Evolutionary conservation across 2,888 invertebrate genomes (phyloP).

Genomic region (Pyrgus malvae): DNA sequence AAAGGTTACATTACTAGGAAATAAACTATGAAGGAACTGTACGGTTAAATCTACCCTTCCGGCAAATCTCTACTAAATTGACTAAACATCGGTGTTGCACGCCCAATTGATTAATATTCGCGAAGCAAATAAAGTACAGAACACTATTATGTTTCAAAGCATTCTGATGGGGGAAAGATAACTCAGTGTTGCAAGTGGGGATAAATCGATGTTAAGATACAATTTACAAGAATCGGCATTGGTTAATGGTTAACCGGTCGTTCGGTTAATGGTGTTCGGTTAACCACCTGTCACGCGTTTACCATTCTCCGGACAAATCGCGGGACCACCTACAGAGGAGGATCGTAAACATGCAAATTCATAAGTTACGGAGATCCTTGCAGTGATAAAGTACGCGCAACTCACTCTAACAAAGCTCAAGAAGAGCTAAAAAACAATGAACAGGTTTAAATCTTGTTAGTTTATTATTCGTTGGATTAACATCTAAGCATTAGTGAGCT

Average conservation of each 20-base stretch:
- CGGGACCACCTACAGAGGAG: slow-evolving; percentile 68
- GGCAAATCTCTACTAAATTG: slow-evolving; percentile 10
- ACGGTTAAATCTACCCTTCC: not conserved
- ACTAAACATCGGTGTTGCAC: slow-evolving; percentile 1
- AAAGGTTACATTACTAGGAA: not conserved
- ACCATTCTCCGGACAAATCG: slow-evolving; percentile 69
- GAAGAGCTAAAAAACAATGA: slow-evolving; percentile 26
- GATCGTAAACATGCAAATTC: slow-evolving; percentile 73
- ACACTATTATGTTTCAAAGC: slow-evolving; percentile 59
- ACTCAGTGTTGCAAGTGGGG: slow-evolving; percentile 49
- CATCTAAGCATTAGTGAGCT: not conserved
- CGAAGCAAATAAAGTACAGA: slow-evolving; percentile 37
- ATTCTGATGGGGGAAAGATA: slow-evolving; percentile 58
- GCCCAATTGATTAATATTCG: slow-evolving; percentile 21
- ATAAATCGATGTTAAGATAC: slow-evolving; percentile 65
- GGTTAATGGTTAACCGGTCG: slow-evolving; percentile 48
- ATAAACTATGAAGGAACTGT: not conserved
- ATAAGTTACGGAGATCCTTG: slow-evolving; percentile 55
- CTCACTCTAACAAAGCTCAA: slow-evolving; percentile 43
- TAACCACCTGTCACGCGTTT: slow-evolving; percentile 66
- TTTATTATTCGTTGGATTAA: slow-evolving; percentile 8
- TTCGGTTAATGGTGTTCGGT: slow-evolving; percentile 65
- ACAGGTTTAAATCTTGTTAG: slow-evolving; percentile 13
- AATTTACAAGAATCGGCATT: slow-evolving; percentile 50
- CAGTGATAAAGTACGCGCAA: slow-evolving; percentile 51